Conservation (phyloP, 1,140 invertebrate species). For the Potamilus streckersoni region DNA sequence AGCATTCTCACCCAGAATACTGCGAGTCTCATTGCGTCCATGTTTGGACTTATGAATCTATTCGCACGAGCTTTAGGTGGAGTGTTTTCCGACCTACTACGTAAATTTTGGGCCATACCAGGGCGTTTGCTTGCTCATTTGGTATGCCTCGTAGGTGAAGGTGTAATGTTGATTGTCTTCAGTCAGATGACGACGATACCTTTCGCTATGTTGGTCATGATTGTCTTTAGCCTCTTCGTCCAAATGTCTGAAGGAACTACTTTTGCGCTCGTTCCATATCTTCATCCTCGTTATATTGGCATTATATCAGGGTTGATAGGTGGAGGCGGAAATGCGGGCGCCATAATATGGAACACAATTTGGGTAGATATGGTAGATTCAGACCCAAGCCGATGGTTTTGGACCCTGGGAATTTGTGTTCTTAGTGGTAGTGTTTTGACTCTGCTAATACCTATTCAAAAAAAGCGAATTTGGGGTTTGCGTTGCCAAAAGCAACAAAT, state of each 20-base stretch:
- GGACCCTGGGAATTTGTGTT: too few species aligned
- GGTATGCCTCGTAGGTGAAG: not conserved
- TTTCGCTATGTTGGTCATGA: not conserved
- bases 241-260: slow-evolving; percentile 7
- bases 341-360: slow-evolving; percentile 5
- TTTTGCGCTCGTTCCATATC: slow-evolving; percentile 4
- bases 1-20: too few species aligned
- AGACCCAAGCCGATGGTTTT: not conserved
- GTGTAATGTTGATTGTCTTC: slow-evolving; percentile 1
- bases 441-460: too few species aligned
- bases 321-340: not conserved
- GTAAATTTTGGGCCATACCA: too few species aligned
- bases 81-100: too few species aligned
- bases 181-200: slow-evolving; percentile 1
- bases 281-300: not conserved
- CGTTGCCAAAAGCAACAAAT: too few species aligned
- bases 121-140: too few species aligned
- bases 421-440: too few species aligned
- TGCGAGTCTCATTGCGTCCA: too few species aligned
- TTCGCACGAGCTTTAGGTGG: too few species aligned
- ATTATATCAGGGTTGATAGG: slow-evolving; percentile 3
- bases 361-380: not conserved
- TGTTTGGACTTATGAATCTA: too few species aligned
- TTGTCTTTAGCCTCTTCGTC: not conserved
- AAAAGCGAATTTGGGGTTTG: too few species aligned